Evolutionary conservation across 2,888 invertebrate genomes (phyloP).

Genomic region (Stramonita haemastoma): DNA sequence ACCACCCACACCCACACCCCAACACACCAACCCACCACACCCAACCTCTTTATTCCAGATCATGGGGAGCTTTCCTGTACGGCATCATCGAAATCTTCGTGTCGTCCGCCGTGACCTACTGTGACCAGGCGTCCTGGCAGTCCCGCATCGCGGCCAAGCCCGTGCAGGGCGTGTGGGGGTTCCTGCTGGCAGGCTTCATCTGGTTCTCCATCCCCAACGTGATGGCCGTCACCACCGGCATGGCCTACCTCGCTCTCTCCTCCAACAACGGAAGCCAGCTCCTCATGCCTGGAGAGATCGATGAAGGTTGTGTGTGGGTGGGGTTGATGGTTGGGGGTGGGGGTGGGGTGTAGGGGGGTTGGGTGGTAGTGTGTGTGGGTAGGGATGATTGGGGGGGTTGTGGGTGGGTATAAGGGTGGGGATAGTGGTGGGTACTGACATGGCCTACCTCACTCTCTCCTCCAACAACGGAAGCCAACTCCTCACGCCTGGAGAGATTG

Average conservation of each 20-base stretch:
- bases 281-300: slow-evolving; percentile 64
- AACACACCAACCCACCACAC: not conserved
- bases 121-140: slow-evolving; percentile 78
- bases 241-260: slow-evolving; percentile 74
- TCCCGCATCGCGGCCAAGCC: slow-evolving; percentile 76
- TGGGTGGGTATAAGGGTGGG: too few relatives aligned
- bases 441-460: slow-evolving; percentile 74
- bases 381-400: not conserved
- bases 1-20: not conserved
- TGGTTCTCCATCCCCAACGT: slow-evolving; percentile 77
- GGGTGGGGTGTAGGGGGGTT: not conserved
- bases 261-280: slow-evolving; percentile 68
- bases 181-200: slow-evolving; percentile 75
- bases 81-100: slow-evolving; percentile 75
- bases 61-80: slow-evolving; percentile 69
- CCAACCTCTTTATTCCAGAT: slow-evolving; percentile 53
- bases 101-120: slow-evolving; percentile 73
- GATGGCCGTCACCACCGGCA: slow-evolving; percentile 77
- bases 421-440: not conserved
- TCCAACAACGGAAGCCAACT: slow-evolving; percentile 68
- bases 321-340: not conserved
- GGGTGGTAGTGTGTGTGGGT: not conserved
- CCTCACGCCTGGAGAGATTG: slow-evolving; percentile 64
- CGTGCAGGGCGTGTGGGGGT: slow-evolving; percentile 76
- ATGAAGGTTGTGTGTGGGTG: slow-evolving; percentile 61